Evolutionary conservation across 2,888 invertebrate genomes (phyloP).

Genomic region (Drosophila tanythrix): DNA sequence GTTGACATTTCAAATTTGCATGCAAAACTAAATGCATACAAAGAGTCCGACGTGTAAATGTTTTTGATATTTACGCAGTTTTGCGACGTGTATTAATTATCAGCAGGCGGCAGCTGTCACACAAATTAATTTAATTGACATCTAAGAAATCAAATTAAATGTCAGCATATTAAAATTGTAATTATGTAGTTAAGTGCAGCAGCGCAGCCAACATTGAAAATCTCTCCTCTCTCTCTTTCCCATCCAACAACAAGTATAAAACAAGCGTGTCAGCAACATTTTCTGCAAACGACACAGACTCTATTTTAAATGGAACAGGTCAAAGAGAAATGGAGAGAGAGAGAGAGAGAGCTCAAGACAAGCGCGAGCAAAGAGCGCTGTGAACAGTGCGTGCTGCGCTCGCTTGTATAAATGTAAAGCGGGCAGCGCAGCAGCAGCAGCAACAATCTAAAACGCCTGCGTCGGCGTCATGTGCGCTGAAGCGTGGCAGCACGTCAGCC

Average conservation of each 20-base stretch:
- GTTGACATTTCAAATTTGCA: conserved; percentile 73
- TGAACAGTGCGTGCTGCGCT: conserved; percentile 50
- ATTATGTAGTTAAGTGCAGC: conserved; percentile 72
- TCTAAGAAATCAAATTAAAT: conserved; percentile 79
- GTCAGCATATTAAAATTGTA: conserved; percentile 76
- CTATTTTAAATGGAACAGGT: conserved; percentile 56
- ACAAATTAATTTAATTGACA: conserved; percentile 74
- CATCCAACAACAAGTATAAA: conserved; percentile 21
- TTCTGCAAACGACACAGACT: conserved; percentile 30
- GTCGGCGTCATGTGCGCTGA: conserved; percentile 69
- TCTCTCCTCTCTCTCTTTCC: conserved; percentile 5
- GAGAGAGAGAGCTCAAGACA: neutral
- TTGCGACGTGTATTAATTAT: conserved; percentile 73
- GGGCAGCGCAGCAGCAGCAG: conserved; percentile 43
- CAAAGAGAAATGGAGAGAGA: conserved; percentile 12
- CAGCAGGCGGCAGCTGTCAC: conserved; percentile 70
- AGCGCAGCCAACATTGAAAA: conserved; percentile 25
- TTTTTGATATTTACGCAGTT: conserved; percentile 46
- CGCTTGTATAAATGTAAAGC: conserved; percentile 44
- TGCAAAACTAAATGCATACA: conserved; percentile 20
- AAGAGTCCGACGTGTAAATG: neutral
- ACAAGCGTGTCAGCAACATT: conserved; percentile 55
- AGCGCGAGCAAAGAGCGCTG: neutral
- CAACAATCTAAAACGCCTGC: conserved; percentile 52
- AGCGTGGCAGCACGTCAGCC: conserved; percentile 57